A percentile compares a stretch with the other conserved stretches of the same genome.
Evolutionary conservation across 2,113 vertebrate genomes (phyloP).

Genomic region (Oreotrochilus melanogaster): DNA sequence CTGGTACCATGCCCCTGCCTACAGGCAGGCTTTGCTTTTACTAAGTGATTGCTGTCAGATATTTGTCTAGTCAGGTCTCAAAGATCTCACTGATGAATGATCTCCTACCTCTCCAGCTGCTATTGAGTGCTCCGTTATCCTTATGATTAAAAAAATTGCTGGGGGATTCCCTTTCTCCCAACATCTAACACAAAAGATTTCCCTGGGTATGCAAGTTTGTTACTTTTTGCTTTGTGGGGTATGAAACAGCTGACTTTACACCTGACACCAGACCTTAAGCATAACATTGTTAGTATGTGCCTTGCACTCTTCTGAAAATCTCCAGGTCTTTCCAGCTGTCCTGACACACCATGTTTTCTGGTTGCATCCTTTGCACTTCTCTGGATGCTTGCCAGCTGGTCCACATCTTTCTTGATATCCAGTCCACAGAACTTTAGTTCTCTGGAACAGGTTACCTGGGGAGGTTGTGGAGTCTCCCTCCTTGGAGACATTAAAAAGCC

Average conservation of each 20-base stretch:
- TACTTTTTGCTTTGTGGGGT: background rate
- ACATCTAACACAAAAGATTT: background rate
- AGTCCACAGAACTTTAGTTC: background rate
- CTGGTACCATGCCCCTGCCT: background rate
- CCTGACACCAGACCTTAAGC: background rate
- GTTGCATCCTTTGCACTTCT: background rate
- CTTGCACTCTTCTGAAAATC: background rate
- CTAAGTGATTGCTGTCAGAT: background rate
- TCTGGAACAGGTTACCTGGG: background rate
- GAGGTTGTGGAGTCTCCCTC: no score
- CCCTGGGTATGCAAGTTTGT: background rate
- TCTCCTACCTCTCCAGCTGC: background rate
- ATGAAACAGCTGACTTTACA: background rate
- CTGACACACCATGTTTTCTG: background rate
- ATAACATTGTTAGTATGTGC: background rate
- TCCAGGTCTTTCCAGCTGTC: background rate
- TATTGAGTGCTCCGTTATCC: background rate
- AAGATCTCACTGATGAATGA: background rate
- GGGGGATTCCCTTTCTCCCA: background rate
- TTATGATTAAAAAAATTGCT: background rate
- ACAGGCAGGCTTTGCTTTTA: background rate
- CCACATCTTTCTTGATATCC: background rate
- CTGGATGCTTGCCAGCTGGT: background rate
- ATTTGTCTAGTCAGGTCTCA: background rate
- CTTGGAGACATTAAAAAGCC: no score